Evolutionary conservation across 2,797 vertebrate genomes (phyloP), one percentile per base, ranked within the genome.

Genomic region (Merluccius polli): DNA sequence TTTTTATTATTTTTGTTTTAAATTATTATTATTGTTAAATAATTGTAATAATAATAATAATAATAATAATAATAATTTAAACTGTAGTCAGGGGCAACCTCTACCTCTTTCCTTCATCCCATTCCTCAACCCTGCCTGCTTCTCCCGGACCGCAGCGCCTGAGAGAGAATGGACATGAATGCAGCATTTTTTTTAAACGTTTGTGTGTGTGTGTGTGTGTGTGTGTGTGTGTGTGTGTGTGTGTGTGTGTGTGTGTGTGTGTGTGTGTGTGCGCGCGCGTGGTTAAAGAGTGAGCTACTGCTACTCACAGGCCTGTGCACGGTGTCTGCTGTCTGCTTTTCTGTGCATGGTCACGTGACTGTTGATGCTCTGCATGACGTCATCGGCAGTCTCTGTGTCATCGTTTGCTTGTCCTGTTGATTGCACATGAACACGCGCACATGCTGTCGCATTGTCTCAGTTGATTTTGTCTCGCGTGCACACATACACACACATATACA

Each of bases 361-460:
- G 9, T 4, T 11, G 10, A 27, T 12, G 80, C 84, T 79, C 82
- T 87, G 91, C 86, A 90, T 93, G 92, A 90, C 80, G 88, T 89
- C 85, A 88, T 81, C 78, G 77, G 70, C 81, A 86, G 81, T 82
- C 82, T 83, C 82, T 79, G 81, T 77, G 31, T 81, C 73, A 84
- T 78, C 78, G 86, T 90, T 90, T 81, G 87, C 81, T 24, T 85
- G 79, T 77, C 27, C 36, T 75, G 76, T 77, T 67, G 87, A 87
- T 87, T 87, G 88, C 77, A 82, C 88, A 89, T 87, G 86, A 83
- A 81, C 77, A 81, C 68, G 70, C 78, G 73, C 87, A 87, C 87
- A 83, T 80, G 80, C 75, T 82, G 77, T 78, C 71, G 82, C 79
- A 27, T 27, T 83, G 8, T 81, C 75, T 85, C 63, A 81, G 44